Percentiles rank a stretch among this genome's conserved stretches.
phyloP scores from a whole-genome alignment of 2,797 vertebrate genomes.

The Coreius guichenoti region DNA sequence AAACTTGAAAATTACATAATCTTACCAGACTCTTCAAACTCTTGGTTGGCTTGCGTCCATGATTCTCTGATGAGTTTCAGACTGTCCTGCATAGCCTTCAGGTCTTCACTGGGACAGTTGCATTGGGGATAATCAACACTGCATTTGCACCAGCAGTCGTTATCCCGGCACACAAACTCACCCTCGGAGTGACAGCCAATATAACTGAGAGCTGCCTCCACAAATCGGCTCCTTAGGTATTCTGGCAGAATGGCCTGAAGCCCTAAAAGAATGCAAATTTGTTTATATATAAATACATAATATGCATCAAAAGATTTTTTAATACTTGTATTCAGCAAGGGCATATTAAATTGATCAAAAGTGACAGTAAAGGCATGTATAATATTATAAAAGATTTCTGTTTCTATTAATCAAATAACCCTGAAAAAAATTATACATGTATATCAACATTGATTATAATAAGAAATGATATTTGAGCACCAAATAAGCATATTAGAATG shows the following conservation, averaged over 20 bases:
- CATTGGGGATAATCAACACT: conserved; percentile 87
- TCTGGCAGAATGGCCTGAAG: conserved; percentile 92
- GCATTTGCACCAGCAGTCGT: conserved; percentile 97
- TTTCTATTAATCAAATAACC: neutral
- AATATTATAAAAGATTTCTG: neutral
- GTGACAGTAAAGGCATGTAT: neutral
- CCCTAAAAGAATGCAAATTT: conserved; percentile 75
- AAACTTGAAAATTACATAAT: neutral
- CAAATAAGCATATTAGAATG: neutral
- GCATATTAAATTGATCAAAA: neutral
- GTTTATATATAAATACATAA: conserved; percentile 19
- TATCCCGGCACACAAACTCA: conserved; percentile 92
- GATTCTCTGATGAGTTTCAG: conserved; percentile 88
- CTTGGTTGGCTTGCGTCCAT: conserved; percentile 88
- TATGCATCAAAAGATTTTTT: neutral
- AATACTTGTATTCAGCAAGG: neutral
- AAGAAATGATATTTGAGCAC: neutral
- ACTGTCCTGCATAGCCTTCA: conserved; percentile 92
- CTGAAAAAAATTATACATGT: neutral
- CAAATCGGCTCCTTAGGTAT: conserved; percentile 90
- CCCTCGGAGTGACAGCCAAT: conserved; percentile 96
- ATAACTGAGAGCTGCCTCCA: conserved; percentile 94
- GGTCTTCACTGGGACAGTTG: conserved; percentile 94
- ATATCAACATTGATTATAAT: neutral
- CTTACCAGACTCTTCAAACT: conserved; percentile 94